Evolutionary conservation across 2,113 vertebrate species (phyloP).

Genomic region (Pygoscelis antarcticus): DNA sequence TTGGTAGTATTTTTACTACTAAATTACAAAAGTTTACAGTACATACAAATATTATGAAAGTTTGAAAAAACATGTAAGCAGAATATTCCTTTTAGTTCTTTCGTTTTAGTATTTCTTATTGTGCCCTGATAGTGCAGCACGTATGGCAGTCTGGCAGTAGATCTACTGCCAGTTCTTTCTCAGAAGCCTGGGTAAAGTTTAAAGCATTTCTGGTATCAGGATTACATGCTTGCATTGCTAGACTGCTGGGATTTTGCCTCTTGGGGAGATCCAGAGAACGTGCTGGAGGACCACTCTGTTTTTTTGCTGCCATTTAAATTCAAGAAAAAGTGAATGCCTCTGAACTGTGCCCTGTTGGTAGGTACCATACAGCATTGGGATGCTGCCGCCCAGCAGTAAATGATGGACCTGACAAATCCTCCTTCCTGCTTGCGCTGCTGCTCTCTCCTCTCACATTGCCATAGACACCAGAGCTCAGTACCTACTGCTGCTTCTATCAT

Average conservation of each 20-base stretch:
- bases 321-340: not conserved
- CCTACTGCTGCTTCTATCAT: not conserved
- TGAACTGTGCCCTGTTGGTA: not conserved
- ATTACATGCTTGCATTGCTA: not conserved
- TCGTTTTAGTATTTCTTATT: not conserved
- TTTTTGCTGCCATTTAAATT: not conserved
- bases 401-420: not conserved
- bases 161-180: not conserved
- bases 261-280: not conserved
- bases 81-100: not conserved
- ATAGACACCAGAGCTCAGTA: not conserved
- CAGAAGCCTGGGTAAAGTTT: not conserved
- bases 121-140: not conserved
- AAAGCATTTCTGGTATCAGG: not conserved
- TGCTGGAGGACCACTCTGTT: accelerated
- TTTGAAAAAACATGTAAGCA: not conserved
- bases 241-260: not conserved
- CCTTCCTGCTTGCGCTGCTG: not conserved
- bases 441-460: not conserved
- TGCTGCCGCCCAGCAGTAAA: not conserved
- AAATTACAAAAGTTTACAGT: not conserved
- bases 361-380: not conserved
- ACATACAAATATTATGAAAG: not conserved
- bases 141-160: not conserved
- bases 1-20: not conserved